Conservation (phyloP, 2,113 vertebrate species). For the Plotosus lineatus region DNA sequence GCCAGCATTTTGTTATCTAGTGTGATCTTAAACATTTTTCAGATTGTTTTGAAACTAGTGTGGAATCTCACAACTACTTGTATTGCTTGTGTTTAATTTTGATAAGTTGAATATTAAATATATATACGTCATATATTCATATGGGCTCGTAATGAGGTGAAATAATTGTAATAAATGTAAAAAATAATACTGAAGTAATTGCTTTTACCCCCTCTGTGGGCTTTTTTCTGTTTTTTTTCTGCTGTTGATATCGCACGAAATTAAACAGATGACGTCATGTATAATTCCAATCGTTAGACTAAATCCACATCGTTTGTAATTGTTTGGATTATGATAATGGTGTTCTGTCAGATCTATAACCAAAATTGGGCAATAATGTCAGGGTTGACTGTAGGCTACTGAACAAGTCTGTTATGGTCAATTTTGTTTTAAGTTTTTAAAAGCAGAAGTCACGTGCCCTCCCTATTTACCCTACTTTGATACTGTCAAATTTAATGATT, state of each 20-base stretch:
- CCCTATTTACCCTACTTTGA: neutral
- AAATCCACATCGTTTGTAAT: neutral
- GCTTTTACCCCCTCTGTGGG: neutral
- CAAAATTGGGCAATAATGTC: neutral
- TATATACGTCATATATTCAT: neutral
- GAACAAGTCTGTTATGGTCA: neutral
- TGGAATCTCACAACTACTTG: neutral
- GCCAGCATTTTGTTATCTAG: neutral
- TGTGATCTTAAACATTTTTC: neutral
- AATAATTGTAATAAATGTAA: neutral
- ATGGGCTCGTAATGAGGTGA: neutral
- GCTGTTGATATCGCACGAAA: neutral
- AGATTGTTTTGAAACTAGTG: neutral
- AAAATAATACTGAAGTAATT: neutral
- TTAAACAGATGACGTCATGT: neutral
- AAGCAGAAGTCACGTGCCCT: neutral
- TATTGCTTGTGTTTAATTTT: too few relatives aligned
- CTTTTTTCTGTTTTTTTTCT: neutral
- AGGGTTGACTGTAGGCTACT: neutral
- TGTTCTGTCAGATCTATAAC: neutral
- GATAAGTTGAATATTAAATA: neutral
- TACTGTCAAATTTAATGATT: neutral
- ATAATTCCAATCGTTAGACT: neutral
- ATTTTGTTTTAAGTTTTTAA: neutral
- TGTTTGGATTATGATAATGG: neutral